A percentile compares a stretch with the other conserved stretches of the same genome.
Evolutionary conservation across 2,113 vertebrate species (phyloP).

Genomic region (Hippoglossus stenolepis): DNA sequence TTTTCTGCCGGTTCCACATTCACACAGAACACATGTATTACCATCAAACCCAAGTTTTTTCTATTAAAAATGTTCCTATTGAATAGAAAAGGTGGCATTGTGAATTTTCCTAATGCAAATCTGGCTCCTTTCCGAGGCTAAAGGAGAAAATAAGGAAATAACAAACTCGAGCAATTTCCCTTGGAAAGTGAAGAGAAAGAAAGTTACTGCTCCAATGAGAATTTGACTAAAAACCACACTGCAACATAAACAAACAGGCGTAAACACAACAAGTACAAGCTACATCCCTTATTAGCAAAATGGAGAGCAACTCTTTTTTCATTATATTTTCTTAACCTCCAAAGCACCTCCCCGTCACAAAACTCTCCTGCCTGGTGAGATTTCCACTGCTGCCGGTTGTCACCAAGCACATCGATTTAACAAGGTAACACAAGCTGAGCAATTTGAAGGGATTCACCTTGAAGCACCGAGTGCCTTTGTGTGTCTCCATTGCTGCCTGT

Average conservation of each 20-base stretch:
- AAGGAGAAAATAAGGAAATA: background rate
- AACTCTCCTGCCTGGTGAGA: constrained; percentile 42
- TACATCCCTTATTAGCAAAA: background rate
- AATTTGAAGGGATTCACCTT: constrained; percentile 75
- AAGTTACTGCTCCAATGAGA: background rate
- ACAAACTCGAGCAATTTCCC: background rate
- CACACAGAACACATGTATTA: constrained; percentile 6
- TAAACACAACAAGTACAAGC: background rate
- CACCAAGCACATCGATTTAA: constrained; percentile 73
- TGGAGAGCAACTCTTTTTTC: constrained; percentile 1
- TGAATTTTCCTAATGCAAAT: background rate
- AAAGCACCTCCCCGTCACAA: constrained; percentile 31
- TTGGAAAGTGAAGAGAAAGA: background rate
- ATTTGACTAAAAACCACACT: background rate
- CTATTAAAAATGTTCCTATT: constrained; percentile 1
- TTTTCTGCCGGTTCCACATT: constrained; percentile 7
- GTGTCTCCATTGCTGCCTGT: constrained; percentile 60
- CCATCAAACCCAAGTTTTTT: background rate
- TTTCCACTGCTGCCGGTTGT: constrained; percentile 60
- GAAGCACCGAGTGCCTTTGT: constrained; percentile 60
- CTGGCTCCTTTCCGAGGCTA: background rate
- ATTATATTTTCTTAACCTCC: constrained; percentile 18
- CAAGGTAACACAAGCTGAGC: constrained; percentile 74
- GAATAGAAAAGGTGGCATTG: background rate
- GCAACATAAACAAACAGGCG: background rate